Conservation (phyloP, 2,888 invertebrate species). For the Quadriops clusia region DNA sequence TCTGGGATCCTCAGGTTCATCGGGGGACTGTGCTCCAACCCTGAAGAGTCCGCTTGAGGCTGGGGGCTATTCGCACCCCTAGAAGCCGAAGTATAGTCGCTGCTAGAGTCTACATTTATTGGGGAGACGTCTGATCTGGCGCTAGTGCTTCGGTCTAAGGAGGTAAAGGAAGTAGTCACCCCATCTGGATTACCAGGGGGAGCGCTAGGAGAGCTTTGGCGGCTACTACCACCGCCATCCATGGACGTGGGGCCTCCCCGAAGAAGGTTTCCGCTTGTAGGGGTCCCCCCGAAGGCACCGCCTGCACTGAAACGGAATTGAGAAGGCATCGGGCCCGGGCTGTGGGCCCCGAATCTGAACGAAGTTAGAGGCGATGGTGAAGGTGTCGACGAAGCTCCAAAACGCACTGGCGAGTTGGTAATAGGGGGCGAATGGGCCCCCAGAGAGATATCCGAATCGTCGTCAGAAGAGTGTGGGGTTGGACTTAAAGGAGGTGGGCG, state of each 20-base stretch:
- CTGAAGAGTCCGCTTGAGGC: constrained; percentile 19
- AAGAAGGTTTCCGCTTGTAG: too few species aligned
- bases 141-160: neutral
- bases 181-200: too few species aligned
- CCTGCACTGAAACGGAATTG: constrained; percentile 36
- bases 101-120: constrained; percentile 22
- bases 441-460: constrained; percentile 37
- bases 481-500: constrained; percentile 32
- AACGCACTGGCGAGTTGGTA: constrained; percentile 31
- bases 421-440: constrained; percentile 35
- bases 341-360: constrained; percentile 36
- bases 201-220: too few species aligned
- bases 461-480: constrained; percentile 33
- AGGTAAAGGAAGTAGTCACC: constrained; percentile 8
- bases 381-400: constrained; percentile 25
- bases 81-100: constrained; percentile 25
- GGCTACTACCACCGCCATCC: too few species aligned
- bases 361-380: constrained; percentile 28
- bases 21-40: constrained; percentile 28
- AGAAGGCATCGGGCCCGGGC: constrained; percentile 37
- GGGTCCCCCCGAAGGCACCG: too few species aligned
- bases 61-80: constrained; percentile 20
- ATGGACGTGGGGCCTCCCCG: too few species aligned
- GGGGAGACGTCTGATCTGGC: constrained; percentile 9
- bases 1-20: constrained; percentile 31